Evolutionary conservation across 2,888 invertebrate species (phyloP).

Genomic region (Diabrotica balteata): DNA sequence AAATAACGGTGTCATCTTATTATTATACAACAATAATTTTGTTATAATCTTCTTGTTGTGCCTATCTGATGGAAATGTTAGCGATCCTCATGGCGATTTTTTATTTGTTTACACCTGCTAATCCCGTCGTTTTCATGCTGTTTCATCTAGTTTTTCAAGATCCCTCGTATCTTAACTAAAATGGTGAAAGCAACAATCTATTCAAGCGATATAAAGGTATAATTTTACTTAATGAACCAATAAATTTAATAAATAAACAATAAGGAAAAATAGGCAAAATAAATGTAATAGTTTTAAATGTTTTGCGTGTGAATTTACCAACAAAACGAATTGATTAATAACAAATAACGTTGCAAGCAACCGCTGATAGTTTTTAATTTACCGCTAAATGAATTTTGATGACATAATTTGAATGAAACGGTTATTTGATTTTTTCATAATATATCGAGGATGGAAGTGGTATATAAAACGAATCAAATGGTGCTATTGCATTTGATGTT

Average conservation of each 20-base stretch:
- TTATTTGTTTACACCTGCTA: no score
- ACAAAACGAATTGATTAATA: constrained; percentile 45
- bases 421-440: constrained; percentile 35
- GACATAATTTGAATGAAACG: constrained; percentile 38
- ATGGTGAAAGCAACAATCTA: constrained; percentile 35
- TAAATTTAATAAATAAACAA: constrained; percentile 43
- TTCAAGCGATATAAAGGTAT: constrained; percentile 31
- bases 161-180: not conserved
- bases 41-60: no score
- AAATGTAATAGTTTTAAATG: constrained; percentile 29
- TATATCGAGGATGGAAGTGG: constrained; percentile 27
- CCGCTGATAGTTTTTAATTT: constrained; percentile 44
- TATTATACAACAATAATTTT: no score
- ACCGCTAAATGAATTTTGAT: constrained; percentile 42
- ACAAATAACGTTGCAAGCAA: constrained; percentile 38
- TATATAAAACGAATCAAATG: constrained; percentile 33
- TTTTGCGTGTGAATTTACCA: constrained; percentile 34
- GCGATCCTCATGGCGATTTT: no score
- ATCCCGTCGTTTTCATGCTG: no score
- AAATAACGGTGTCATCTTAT: no score
- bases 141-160: no score
- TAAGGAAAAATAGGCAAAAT: constrained; percentile 38
- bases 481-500: constrained; percentile 21
- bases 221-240: constrained; percentile 38
- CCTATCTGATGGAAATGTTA: no score